Base-by-base conservation (phyloP, 2,113 vertebrate species). In the Natator depressus region DNA sequence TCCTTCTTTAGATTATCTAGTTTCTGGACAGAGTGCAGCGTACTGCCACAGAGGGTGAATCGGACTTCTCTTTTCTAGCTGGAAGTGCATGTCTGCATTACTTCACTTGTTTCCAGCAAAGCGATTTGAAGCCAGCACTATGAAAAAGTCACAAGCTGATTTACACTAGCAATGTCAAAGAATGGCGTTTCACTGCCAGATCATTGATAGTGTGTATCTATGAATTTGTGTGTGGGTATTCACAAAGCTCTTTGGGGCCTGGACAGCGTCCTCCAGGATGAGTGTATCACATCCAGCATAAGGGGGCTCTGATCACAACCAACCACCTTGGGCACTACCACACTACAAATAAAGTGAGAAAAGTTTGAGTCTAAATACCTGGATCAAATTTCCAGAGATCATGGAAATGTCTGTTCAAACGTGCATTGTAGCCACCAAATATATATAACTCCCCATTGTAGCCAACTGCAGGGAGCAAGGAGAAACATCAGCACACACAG, bases 331-430 rank as follows among this genome's bases (percentile, higher is more conserved):
- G 75, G 69, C 53, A 25, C 27, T 13, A 17, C 20, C 57, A 65
- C 22, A 81, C 27, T 75, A 88, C 35, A 81, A 88, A 29, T 50
- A 53, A 92, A 38, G 82, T 35, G 51, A 81, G 35, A 10, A 3
- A 88, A 57, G 35, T 14, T 29, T 50, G 62, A 95, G 31, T 24
- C 51, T 50, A 86, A 90, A 98, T 98, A 99, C 99, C 99, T 98
- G 99, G 99, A 94, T 98, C 99, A 97, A 99, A 99, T 98, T 99
- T 99, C 99, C 99, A 99, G 78, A 99, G 99, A 90, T 99, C 99
- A 2, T 99, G 99, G 98, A 99, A 99, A 97, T 99, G 99, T 82
- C 99, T 98, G 97, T 99, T 99, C 93, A 99, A 97, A 69, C 99
- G 98, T 31, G 99, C 99, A 3, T 99, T 99, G 97, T 99, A 99